Evolutionary conservation across 1,140 invertebrate genomes (phyloP), one percentile per base, ranked within the genome.

Genomic region (Drosophila bipectinata): DNA sequence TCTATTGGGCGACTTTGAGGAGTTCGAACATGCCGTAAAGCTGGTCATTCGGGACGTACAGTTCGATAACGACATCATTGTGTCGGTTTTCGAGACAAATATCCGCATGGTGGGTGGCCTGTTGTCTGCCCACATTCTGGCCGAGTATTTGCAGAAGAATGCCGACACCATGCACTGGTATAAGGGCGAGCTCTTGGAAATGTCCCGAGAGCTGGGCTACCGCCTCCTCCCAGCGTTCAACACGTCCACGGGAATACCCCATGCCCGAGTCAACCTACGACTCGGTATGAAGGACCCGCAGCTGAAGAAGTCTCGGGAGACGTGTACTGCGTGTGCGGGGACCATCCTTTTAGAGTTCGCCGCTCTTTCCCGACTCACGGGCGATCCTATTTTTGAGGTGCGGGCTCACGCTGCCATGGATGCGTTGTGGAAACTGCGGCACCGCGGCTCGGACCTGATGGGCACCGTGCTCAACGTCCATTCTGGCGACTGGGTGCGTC

Each of bases 11-110:
- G 97, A 99, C 92, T 94, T 98, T 74, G 95, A 96, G 62, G 98
- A 99, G 93, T 99, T 99, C 93, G 98, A 98, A 91, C 94, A 95
- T 85, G 98, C 97, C 44, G 95, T 99, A 1, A 95, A 96, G 92
- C 93, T 98, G 64, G 95, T 99, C 15, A 95, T 98, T 57, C 94
- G 93, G 72, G 95, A 98, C 92, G 96, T 99, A 10, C 95, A 93
- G 63, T 99, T 99, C 92, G 97, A 99, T 92, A 96, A 94, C 74
- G 98, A 99, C 93, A 95, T 99, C 60, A 95, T 98, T 67, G 98
- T 99, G 12, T 99, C 98, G 1, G 97, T 99, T 6, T 99, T 99
- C 93, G 98, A 99, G 93, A 99, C 98, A 9, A 99, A 99, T 92
- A 99, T 99, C 83, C 93, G 98, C 67, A 96, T 99, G 93, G 93